Evolutionary conservation across 2,888 invertebrate species (phyloP).

Genomic region (Phortica okadai): DNA sequence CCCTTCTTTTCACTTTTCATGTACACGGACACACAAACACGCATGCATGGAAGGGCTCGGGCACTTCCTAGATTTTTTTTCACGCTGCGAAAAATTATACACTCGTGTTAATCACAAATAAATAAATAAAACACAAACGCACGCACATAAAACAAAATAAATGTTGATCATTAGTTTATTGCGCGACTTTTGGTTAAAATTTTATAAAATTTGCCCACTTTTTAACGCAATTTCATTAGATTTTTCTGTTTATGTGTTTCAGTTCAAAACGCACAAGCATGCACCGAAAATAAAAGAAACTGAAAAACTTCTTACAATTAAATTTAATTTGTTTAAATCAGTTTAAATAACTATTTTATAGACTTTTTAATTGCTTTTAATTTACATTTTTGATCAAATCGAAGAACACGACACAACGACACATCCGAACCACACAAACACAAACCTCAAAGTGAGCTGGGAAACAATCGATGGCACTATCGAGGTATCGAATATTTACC

Average conservation of each 20-base stretch:
- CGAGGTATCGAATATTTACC: no score
- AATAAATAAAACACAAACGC: conserved; percentile 41
- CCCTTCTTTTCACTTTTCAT: conserved; percentile 29
- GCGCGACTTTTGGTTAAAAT: conserved; percentile 47
- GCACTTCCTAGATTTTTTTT: conserved; percentile 41
- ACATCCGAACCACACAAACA: no score
- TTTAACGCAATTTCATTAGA: conserved; percentile 50
- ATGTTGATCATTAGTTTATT: conserved; percentile 36
- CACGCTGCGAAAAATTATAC: conserved; percentile 45
- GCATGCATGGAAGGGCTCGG: conserved; percentile 41
- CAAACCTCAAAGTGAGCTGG: no score
- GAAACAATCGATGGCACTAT: no score
- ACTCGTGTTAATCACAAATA: conserved; percentile 47
- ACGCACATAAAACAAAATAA: conserved; percentile 40
- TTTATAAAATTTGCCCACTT: conserved; percentile 39
- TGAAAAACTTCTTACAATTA: no score
- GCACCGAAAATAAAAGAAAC: neutral
- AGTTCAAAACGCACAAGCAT: neutral
- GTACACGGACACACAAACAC: conserved; percentile 43
- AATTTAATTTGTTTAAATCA: no score
- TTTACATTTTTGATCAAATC: no score
- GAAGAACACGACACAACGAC: no score
- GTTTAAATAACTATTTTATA: no score
- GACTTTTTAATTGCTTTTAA: no score
- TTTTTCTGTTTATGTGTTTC: conserved; percentile 39